A percentile compares a stretch with the other conserved stretches of the same genome.
These are phyloP conservation scores for Megalops cyprinoides DNA, from an alignment of 2,797 vertebrate species.

Conservation along the genomic window DNA sequence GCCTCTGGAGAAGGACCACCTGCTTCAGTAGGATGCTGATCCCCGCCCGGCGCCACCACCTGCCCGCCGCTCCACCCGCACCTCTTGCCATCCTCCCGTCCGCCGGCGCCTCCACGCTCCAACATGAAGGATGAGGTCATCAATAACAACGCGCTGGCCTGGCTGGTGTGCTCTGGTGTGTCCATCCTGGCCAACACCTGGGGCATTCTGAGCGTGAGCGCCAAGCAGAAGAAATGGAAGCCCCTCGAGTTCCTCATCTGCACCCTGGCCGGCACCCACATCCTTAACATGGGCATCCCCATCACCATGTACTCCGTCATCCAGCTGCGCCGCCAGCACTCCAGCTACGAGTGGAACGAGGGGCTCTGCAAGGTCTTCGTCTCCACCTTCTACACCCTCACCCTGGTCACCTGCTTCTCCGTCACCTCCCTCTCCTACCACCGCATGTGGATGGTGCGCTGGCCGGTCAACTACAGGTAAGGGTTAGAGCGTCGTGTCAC, in stretches of 20 bases:
- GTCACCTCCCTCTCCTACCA: slow-evolving; percentile 94
- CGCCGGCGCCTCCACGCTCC: slow-evolving; percentile 61
- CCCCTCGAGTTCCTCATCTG: slow-evolving; percentile 92
- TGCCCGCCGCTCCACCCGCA: slow-evolving; percentile 42
- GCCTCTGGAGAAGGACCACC: slow-evolving; percentile 39
- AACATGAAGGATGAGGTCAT: slow-evolving; percentile 88
- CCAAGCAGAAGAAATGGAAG: slow-evolving; percentile 97
- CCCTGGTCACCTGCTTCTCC: slow-evolving; percentile 91
- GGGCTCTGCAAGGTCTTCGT: slow-evolving; percentile 94
- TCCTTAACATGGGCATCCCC: slow-evolving; percentile 89
- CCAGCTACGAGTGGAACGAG: slow-evolving; percentile 90
- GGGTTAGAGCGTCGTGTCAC: slow-evolving; percentile 19
- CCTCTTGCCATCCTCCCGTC: slow-evolving; percentile 36
- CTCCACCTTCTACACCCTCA: slow-evolving; percentile 93
- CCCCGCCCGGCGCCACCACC: slow-evolving; percentile 51
- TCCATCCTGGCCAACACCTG: slow-evolving; percentile 90
- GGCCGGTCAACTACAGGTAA: slow-evolving; percentile 94
- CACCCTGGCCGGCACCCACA: slow-evolving; percentile 88
- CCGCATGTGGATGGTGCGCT: slow-evolving; percentile 98
- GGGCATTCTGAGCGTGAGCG: slow-evolving; percentile 91
- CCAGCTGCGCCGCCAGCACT: slow-evolving; percentile 83
- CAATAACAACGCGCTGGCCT: slow-evolving; percentile 86
- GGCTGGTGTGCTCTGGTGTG: slow-evolving; percentile 89
- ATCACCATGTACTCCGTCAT: slow-evolving; percentile 90
- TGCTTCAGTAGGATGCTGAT: slow-evolving; percentile 66